Evolutionary conservation across 1,140 invertebrate genomes (phyloP), one percentile per base, ranked within the genome.

Genomic region (Palaemon carinicauda): DNA sequence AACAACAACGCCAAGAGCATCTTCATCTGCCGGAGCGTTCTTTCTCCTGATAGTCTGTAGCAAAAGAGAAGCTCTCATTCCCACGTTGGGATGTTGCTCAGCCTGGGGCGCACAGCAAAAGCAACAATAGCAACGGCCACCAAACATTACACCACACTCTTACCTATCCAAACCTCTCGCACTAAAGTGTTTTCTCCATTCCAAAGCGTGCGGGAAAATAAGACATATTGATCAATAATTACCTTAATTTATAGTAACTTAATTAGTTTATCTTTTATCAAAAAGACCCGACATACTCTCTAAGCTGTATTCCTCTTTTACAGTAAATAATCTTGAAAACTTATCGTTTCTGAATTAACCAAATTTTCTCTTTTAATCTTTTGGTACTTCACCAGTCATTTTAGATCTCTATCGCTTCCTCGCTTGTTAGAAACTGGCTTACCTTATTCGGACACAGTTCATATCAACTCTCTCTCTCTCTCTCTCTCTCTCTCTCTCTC

Each of bases 1-100:
- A 90, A 89, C 90, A 91, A 15, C 21, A 91, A 87, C 81, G 91
- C 69, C 9, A 19, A 50, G 33, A 21, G 31, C n/a, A n/a, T n/a
- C n/a, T n/a, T n/a, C n/a, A n/a, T n/a, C n/a, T n/a, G n/a, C n/a
- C n/a, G n/a, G n/a, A n/a, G n/a, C n/a, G n/a, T n/a, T n/a, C n/a
- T n/a, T n/a, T n/a, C n/a, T n/a, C n/a, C n/a, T n/a, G n/a, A n/a
- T n/a, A n/a, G n/a, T n/a, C n/a, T n/a, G n/a, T n/a, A n/a, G n/a
- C 53, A 80, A 80, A 7, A 53, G 19, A 51, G 33, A 31, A 53
- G 52, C 29, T 81, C 65, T 41, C 31, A 60, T 82, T 82, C 50
- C 54, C 81, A 81, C 31, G 60, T 65, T 56, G 53, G 27, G 54
- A 87, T 27, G 53, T 24, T 27, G 69, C 21, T 33, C 53, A 21